phyloP scores from a whole-genome alignment of 2,888 invertebrate genomes.

The Hyposoter dolosus region DNA sequence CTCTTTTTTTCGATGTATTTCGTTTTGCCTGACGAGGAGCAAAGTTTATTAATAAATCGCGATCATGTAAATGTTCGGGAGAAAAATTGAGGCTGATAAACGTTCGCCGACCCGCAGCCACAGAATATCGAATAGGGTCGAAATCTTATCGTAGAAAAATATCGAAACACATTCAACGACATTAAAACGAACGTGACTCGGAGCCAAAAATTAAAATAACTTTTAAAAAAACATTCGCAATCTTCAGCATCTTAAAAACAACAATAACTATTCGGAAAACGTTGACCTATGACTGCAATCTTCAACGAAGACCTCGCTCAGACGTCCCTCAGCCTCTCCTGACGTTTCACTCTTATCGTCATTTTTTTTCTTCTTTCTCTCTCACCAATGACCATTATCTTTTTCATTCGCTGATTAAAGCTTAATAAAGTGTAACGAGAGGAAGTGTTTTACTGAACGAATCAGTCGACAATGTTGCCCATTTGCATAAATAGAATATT shows the following conservation, averaged over 20 bases:
- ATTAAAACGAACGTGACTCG: background rate
- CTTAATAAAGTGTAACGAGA: background rate
- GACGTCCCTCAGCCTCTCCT: conserved; percentile 32
- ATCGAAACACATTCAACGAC: background rate
- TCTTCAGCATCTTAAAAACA: background rate
- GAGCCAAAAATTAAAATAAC: too few relatives aligned
- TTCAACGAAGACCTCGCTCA: conserved; percentile 22
- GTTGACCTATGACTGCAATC: background rate
- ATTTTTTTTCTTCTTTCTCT: conserved; percentile 19
- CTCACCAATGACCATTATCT: background rate
- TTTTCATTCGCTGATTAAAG: conserved; percentile 9
- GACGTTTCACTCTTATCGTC: conserved; percentile 37
- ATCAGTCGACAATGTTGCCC: background rate
- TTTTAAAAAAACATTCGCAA: background rate
- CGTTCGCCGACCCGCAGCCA: conserved; percentile 39
- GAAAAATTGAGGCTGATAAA: conserved; percentile 25
- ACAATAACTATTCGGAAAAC: background rate
- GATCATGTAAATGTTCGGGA: background rate
- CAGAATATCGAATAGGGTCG: background rate
- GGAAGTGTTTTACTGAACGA: background rate
- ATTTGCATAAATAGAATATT: background rate
- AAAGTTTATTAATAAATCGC: conserved; percentile 21
- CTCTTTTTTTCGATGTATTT: background rate
- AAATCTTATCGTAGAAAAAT: background rate
- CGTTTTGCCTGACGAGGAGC: background rate